Base-by-base conservation (phyloP, 2,113 vertebrate genomes). In the Larimichthys crocea region DNA sequence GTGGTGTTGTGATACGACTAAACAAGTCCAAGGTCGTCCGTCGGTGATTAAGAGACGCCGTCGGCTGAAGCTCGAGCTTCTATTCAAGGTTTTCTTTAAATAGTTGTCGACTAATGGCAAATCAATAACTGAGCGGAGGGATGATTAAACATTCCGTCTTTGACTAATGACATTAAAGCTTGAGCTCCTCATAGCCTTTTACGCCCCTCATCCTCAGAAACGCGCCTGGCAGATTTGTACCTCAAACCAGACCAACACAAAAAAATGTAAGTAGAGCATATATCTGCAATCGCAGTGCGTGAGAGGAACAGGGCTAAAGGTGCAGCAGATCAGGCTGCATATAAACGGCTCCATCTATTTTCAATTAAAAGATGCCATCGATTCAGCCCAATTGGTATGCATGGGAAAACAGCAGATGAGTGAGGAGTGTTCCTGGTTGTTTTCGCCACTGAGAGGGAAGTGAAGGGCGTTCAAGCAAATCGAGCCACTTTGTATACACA, bases 121-220 rank as follows among this genome's bases (percentile, higher is more conserved):
- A 94, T 94, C 94, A 75, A 94, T 94, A 88, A 79, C 42, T 1
- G 40, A 59, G 88, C 48, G 16, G 81, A 82, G 61, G 87, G 83
- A 92, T 93, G 93, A 95, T 95, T 94, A 93, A 94, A 92, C 91
- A 92, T 94, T 91, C 77, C 61, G 65, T 86, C 90, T 83, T 92
- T 92, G 93, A 92, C 92, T 94, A 93, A 95, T 94, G 91, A 87
- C 91, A 85, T 89, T 84, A 84, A 82, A 80, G 80, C 86, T 63
- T 40, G 24, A 52, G 81, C 77, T 85, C 78, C 73, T 85, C 69
- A 14, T 55, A 75, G 86, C 83, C 80, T 79, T 79, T 78, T 84
- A 87, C 70, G 81, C 72, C 65, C 74, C 68, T 76, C 57, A 53
- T 52, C 52, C 62, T 82, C 66, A 75, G 71, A 90, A 83, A 92